A percentile compares a stretch with the other conserved stretches of the same genome.
phyloP scores from a whole-genome alignment of 1,140 invertebrate genomes.

The Heliconius melpomene region DNA sequence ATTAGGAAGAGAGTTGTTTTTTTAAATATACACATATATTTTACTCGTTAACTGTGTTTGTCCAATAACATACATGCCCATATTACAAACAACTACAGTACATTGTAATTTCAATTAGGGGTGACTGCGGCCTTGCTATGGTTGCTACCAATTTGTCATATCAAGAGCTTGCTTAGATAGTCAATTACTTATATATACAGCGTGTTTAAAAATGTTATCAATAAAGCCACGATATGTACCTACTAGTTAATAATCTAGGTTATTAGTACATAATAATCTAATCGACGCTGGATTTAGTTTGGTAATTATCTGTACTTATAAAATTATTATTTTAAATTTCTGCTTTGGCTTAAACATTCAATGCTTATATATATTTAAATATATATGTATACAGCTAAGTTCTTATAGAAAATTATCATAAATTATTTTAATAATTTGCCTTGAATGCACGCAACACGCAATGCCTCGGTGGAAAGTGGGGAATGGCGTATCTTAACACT shows the following conservation, averaged over 20 bases:
- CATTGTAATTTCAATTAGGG: conserved; percentile 69
- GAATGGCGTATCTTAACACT: too few relatives aligned
- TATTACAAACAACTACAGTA: conserved; percentile 27
- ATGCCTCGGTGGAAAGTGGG: too few relatives aligned
- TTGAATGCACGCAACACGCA: too few relatives aligned
- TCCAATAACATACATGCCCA: conserved; percentile 6
- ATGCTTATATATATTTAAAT: background rate
- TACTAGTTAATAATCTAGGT: too few relatives aligned
- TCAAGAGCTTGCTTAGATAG: conserved; percentile 56
- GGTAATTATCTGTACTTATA: background rate
- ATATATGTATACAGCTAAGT: background rate
- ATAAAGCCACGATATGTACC: too few relatives aligned
- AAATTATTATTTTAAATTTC: background rate
- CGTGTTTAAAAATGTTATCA: background rate
- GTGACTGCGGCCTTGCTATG: conserved; percentile 50
- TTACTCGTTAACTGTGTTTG: conserved; percentile 12
- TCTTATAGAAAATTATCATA: too few relatives aligned
- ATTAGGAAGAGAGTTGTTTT: conserved; percentile 10
- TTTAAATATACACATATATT: background rate
- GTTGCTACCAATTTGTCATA: conserved; percentile 59
- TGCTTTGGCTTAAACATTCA: too few relatives aligned
- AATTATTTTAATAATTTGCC: too few relatives aligned
- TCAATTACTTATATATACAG: conserved; percentile 54
- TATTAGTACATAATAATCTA: background rate
- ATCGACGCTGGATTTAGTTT: background rate